Evolutionary conservation across 1,140 invertebrate genomes (phyloP).

Genomic region (Lerema accius): DNA sequence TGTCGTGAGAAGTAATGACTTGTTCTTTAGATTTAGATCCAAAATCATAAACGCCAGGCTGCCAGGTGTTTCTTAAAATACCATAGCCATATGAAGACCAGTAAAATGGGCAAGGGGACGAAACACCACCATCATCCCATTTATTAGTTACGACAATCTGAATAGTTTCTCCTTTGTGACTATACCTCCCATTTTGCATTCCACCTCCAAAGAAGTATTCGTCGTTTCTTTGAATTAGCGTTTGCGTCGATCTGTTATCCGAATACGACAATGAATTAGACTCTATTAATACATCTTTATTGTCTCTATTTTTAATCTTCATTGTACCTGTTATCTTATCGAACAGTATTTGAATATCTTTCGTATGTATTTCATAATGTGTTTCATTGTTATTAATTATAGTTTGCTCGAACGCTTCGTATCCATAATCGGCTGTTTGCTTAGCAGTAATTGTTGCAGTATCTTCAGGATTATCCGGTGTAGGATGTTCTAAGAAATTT

Average conservation of each 20-base stretch:
- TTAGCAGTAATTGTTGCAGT: conserved; percentile 63
- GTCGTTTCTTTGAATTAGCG: conserved; percentile 50
- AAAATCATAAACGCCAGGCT: conserved; percentile 68
- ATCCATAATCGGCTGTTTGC: conserved; percentile 53
- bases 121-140: conserved; percentile 68
- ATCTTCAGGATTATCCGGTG: conserved; percentile 57
- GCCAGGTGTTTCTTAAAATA: conserved; percentile 68
- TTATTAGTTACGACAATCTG: conserved; percentile 66
- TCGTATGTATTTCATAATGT: conserved; percentile 54
- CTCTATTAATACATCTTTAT: conserved; percentile 59
- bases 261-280: conserved; percentile 51
- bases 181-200: conserved; percentile 74
- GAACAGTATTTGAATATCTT: conserved; percentile 61
- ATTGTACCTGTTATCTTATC: conserved; percentile 61
- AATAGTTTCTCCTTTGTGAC: conserved; percentile 68
- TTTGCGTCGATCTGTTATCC: conserved; percentile 48
- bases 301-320: conserved; percentile 52
- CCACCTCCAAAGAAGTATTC: conserved; percentile 74
- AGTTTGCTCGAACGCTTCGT: conserved; percentile 54
- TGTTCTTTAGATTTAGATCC: conserved; percentile 44
- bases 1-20: conserved; percentile 53
- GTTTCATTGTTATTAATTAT: conserved; percentile 41
- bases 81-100: conserved; percentile 74
- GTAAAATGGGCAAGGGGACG: conserved; percentile 72
- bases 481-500: conserved; percentile 62